Percentiles rank a stretch among this genome's conserved stretches.
Evolutionary conservation across 2,797 vertebrate species (phyloP).

Genomic region (Cottoperca gobio): DNA sequence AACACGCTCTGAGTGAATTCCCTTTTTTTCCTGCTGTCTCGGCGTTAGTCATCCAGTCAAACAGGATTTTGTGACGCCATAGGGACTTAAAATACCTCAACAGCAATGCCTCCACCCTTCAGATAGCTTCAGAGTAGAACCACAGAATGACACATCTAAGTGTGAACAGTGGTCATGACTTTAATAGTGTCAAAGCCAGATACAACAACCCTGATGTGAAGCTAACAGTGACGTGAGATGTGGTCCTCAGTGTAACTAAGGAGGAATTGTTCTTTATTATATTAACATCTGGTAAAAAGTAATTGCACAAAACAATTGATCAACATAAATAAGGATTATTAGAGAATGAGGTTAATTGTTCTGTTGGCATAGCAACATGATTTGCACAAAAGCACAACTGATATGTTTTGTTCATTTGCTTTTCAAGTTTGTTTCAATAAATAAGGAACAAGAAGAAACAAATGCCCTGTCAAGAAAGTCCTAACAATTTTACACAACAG

Average conservation of each 20-base stretch:
- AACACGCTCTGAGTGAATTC: neutral
- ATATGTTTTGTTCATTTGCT: constrained; percentile 47
- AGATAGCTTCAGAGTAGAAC: neutral
- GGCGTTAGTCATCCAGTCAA: constrained; percentile 28
- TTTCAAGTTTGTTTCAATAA: constrained; percentile 39
- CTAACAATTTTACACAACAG: neutral
- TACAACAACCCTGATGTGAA: neutral
- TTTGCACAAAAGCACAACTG: neutral
- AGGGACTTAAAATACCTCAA: neutral
- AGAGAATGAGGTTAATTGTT: constrained; percentile 11
- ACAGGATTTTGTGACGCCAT: constrained; percentile 29
- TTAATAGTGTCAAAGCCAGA: constrained; percentile 1
- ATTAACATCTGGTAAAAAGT: neutral
- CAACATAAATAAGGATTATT: neutral
- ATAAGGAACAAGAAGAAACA: constrained; percentile 26
- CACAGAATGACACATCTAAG: neutral
- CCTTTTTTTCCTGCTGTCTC: neutral
- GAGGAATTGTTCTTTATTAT: constrained; percentile 1
- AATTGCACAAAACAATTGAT: neutral
- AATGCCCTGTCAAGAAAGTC: neutral
- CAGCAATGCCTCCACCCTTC: constrained; percentile 1
- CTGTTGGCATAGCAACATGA: constrained; percentile 6
- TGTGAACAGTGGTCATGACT: neutral
- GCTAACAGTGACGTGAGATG: neutral
- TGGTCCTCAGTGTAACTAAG: too few species aligned